Base-by-base conservation (phyloP, 2,888 invertebrate species). In the Ectemnius cavifrons region DNA sequence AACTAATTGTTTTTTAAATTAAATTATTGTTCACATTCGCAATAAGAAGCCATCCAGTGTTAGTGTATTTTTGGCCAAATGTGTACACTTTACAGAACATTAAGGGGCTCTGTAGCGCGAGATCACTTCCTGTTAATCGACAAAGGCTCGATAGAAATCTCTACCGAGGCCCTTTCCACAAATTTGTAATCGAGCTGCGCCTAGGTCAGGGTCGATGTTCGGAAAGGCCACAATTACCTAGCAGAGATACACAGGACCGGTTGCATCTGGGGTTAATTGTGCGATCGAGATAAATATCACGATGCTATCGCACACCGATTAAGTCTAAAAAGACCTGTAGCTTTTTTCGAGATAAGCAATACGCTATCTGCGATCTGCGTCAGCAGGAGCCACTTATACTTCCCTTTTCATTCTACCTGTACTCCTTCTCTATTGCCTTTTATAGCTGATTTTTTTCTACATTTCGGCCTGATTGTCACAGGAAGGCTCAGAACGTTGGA, bases 251-350 rank as follows among this genome's bases (percentile, higher is more conserved):
- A 52, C 27, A 18, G 8, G 63, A 14, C 47, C 62, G 72, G 20
- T 67, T 79, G 68, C 66, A 67, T 61, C 61, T 67, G 56, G 69
- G 73, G 76, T 80, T 80, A 79, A 79, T 80, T 80, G 76, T 20
- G 66, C 76, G 73, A 72, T 74, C 70, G 67, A 70, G 80, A 80
- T 79, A 76, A 74, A 76, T 72, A 79, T 76, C 80, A 49, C 70
- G 78, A 73, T 78, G 56, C 37, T 78, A 79, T 79, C 78, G 68
- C 27, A 14, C 14, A 56, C 45, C 78, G 71, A 73, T 79, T 75
- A 76, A 78, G 73, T 52, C 68, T 67, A 72, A 78, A 78, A 64
- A 68, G 71, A 75, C 63, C 61, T 70, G 59, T 67, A 78, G 71
- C 78, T 73, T 79, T 78, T 71, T 67, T 64, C 67, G 46, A 11